Evolutionary conservation across 2,888 invertebrate species (phyloP), one percentile per base, ranked within the genome.

Genomic region (Cephus pygmeus): DNA sequence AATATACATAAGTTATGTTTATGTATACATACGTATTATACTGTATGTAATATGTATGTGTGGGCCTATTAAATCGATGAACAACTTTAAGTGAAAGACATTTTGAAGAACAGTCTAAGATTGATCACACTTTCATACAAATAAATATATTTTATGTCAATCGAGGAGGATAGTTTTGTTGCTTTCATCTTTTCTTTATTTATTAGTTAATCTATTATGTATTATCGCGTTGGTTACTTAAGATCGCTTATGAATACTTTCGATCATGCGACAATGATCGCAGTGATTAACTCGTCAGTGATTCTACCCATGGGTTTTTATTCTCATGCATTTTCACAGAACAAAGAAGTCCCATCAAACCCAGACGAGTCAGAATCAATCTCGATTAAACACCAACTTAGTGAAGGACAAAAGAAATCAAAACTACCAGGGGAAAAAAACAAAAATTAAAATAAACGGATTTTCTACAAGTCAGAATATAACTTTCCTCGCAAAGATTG

Each of bases 41-140:
- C 56, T 56, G 9, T 56, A 56, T 56, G 56, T 56, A 56, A 23
- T 56, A 23, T 56, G 23, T 0, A 23, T 56, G 56, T 1, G 56
- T 23, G 40, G 40, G 23, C 1, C 23, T 40, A 40, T 56, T 56
- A 56, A 23, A 56, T 56, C 56, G 23, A 56, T 9, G 23, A 56
- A 56, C 56, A 56, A 15, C 56, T 56, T 56, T 56, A 56, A 56
- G 56, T 56, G 9, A 56, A 56, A 23, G 9, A 23, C 9, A 56
- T 23, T 56, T 56, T 56, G 56, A 56, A 56, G 23, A 74, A 56
- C 56, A 56, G 56, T 56, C 56, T 56, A 56, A 56, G 56, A 78
- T 75, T 73, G 73, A 76, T 78, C 75, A 76, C 74, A 77, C 75
- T 73, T 78, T 78, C 31, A 56, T 73, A 78, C 31, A 78, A 78